Evolutionary conservation across 1,140 invertebrate species (phyloP).

Genomic region (Pararge aegeria): DNA sequence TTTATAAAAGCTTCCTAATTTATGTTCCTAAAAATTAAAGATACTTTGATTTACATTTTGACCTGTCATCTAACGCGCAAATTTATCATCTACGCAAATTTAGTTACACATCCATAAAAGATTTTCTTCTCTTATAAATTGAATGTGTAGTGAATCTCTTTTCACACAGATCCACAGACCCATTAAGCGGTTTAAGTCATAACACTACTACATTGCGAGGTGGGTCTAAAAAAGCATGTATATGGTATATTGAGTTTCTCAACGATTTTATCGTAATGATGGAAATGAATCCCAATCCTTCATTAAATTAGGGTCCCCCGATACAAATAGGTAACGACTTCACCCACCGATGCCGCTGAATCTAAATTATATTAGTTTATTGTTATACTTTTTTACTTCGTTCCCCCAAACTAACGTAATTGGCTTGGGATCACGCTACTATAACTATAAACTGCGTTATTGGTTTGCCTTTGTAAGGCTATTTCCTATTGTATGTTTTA

Average conservation of each 20-base stretch:
- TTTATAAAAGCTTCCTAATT: too few relatives aligned
- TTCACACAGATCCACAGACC: too few relatives aligned
- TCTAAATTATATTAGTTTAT: slow-evolving; percentile 78
- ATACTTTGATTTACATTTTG: too few relatives aligned
- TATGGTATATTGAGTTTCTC: slow-evolving; percentile 24
- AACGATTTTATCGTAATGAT: slow-evolving; percentile 49
- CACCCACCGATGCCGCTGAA: slow-evolving; percentile 49
- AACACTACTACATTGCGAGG: too few relatives aligned
- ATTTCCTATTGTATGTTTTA: slow-evolving; percentile 32
- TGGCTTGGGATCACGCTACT: slow-evolving; percentile 73
- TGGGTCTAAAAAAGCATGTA: too few relatives aligned
- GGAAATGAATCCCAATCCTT: slow-evolving; percentile 61
- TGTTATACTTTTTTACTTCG: slow-evolving; percentile 73
- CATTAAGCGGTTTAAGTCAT: too few relatives aligned
- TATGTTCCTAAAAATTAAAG: too few relatives aligned
- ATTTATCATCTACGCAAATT: too few relatives aligned
- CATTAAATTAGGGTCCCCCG: slow-evolving; percentile 71
- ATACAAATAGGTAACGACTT: slow-evolving; percentile 68
- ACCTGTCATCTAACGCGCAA: too few relatives aligned
- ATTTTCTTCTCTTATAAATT: too few relatives aligned
- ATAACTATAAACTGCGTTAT: slow-evolving; percentile 71
- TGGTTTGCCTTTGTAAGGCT: slow-evolving; percentile 60
- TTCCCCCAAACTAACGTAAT: slow-evolving; percentile 73
- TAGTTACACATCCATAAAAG: too few relatives aligned
- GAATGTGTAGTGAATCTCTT: too few relatives aligned